A percentile compares a stretch with the other conserved stretches of the same genome.
Evolutionary conservation across 2,888 invertebrate species (phyloP).

Genomic region (Bembecia ichneumoniformis): DNA sequence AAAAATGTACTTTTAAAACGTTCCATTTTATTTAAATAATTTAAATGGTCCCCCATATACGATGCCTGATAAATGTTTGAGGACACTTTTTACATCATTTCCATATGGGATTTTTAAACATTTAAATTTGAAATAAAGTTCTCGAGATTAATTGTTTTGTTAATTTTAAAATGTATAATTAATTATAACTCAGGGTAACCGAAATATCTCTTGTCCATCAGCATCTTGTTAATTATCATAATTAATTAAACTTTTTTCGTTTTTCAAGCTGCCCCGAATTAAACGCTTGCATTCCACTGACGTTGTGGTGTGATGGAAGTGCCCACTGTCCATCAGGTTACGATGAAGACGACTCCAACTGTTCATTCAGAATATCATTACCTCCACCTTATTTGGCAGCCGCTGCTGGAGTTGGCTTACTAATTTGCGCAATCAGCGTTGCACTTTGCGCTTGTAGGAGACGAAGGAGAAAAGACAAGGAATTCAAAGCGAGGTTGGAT

Average conservation of each 20-base stretch:
- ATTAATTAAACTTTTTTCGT: slow-evolving; percentile 3
- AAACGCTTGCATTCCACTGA: slow-evolving; percentile 83
- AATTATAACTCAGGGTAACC: too few species aligned
- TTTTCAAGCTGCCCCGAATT: slow-evolving; percentile 81
- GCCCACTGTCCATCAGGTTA: slow-evolving; percentile 86
- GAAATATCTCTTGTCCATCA: too few species aligned
- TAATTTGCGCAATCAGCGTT: slow-evolving; percentile 71
- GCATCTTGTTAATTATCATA: too few species aligned
- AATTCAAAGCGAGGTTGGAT: slow-evolving; percentile 73
- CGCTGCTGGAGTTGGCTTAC: slow-evolving; percentile 74
- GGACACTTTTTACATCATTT: too few species aligned
- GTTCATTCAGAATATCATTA: slow-evolving; percentile 78
- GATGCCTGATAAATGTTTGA: too few species aligned
- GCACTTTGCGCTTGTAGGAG: slow-evolving; percentile 75
- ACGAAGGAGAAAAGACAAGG: slow-evolving; percentile 72
- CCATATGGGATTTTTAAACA: too few species aligned
- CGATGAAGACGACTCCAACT: slow-evolving; percentile 84
- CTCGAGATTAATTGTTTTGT: too few species aligned
- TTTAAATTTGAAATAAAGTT: too few species aligned
- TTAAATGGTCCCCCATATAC: too few species aligned
- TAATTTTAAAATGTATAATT: too few species aligned
- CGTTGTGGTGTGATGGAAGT: slow-evolving; percentile 85
- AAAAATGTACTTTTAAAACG: too few species aligned
- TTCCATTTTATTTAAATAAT: too few species aligned
- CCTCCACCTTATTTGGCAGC: slow-evolving; percentile 78